Conservation (phyloP, 2,113 vertebrate species). For the Cairina moschata region DNA sequence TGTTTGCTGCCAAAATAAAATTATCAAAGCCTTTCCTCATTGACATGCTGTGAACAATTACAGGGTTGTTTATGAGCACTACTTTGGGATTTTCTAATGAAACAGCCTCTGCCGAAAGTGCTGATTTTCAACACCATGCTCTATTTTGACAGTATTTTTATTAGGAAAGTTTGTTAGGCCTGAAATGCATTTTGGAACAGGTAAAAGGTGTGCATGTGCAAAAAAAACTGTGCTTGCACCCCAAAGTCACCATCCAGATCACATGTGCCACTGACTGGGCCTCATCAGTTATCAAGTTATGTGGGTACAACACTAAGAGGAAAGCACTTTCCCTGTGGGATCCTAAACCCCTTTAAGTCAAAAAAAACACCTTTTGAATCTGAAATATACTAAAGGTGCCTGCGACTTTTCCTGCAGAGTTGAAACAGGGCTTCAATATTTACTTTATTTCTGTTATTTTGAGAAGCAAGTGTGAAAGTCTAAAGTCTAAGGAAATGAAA, state of each 20-base stretch:
- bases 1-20: constrained; percentile 43
- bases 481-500: not conserved
- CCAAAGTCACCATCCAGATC: not conserved
- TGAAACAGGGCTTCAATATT: not conserved
- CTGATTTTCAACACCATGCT: fast-evolving
- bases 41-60: not conserved
- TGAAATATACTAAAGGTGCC: not conserved
- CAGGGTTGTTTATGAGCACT: fast-evolving
- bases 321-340: not conserved
- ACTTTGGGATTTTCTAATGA: not conserved
- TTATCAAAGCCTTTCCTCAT: not conserved
- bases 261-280: fast-evolving
- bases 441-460: not conserved
- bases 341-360: not conserved
- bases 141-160: not conserved
- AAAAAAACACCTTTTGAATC: too few relatives aligned
- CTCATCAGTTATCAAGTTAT: not conserved
- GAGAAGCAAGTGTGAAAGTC: not conserved
- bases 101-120: not conserved
- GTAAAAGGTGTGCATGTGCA: fast-evolving
- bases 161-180: not conserved
- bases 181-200: not conserved
- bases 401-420: not conserved
- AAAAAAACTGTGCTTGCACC: not conserved
- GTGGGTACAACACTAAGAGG: not conserved